Percentiles rank a stretch among this genome's conserved stretches.
phyloP scores from a whole-genome alignment of 1,140 invertebrate genomes.

The Physella acuta region DNA sequence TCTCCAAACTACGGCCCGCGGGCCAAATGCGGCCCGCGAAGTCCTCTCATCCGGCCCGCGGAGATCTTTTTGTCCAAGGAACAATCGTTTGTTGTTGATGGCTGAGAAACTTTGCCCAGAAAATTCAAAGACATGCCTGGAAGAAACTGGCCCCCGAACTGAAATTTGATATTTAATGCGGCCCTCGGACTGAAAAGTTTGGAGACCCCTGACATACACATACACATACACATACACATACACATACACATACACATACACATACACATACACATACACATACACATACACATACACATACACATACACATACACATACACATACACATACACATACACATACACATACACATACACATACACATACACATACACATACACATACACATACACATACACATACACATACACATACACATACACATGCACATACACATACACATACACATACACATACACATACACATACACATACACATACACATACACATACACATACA shows the following conservation, averaged over 20 bases:
- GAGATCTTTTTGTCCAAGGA: too few relatives aligned
- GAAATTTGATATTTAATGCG: too few relatives aligned
- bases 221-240: neutral
- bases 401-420: neutral
- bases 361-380: neutral
- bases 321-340: slow-evolving; percentile 15
- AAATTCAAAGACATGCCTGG: too few relatives aligned
- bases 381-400: neutral
- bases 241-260: slow-evolving; percentile 7
- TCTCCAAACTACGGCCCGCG: too few relatives aligned
- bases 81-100: too few relatives aligned
- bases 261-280: slow-evolving; percentile 11
- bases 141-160: too few relatives aligned
- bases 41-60: too few relatives aligned
- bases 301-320: slow-evolving; percentile 13
- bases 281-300: slow-evolving; percentile 19
- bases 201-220: neutral
- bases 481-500: neutral
- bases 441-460: neutral
- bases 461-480: slow-evolving; percentile 1
- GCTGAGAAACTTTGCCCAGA: too few relatives aligned
- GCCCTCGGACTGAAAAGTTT: too few relatives aligned
- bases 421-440: neutral
- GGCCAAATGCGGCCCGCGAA: too few relatives aligned
- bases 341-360: slow-evolving; percentile 17